Base-by-base conservation (phyloP, 2,888 invertebrate species). In the Carcina quercana region DNA sequence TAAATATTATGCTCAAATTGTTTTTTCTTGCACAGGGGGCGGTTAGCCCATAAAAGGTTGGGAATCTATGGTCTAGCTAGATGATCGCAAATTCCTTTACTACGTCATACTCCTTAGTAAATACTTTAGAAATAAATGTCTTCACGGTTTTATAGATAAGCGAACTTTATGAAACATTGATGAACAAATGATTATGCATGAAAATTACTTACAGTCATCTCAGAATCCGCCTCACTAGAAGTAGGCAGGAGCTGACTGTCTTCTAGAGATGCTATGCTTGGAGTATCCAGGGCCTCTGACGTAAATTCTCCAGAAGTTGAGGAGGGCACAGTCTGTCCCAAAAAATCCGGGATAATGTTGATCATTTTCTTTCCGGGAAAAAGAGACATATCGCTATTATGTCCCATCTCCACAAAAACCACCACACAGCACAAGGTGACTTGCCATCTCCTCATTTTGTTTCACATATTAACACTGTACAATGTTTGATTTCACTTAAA, bases 401-500 rank as follows among this genome's bases (percentile, higher is more conserved):
- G 49, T 40, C 6, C 44, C 53, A 19, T 56, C 55, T 5, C 38
- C 45, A 52, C 11, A 52, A 32, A n/a, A 57, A 43, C 35, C 15
- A 64, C 35, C 10, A 63, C 40, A 43, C 50, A 58, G 32, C 49
- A 62, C 17, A 65, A 10, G 11, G 49, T 43, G 13, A 57, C 49
- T 34, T 51, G 54, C 56, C 65, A 67, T 59, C 34, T 48, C 54
- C 38, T 59, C 75, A 68, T 70, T 30, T 40, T 68, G 42, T 28
- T 47, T 41, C 13, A 30, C 43, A 50, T 56, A 38, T 40, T 24
- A 44, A 45, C 35, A 24, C 28, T 27, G n/a, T n/a, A n/a, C n/a
- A n/a, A n/a, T n/a, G n/a, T n/a, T n/a, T n/a, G n/a, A n/a, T n/a
- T 15, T 12, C 17, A 33, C 19, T 29, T 20, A n/a, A 11, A n/a